Base-by-base conservation (phyloP, 2,797 vertebrate species). In the Tachyglossus aculeatus region DNA sequence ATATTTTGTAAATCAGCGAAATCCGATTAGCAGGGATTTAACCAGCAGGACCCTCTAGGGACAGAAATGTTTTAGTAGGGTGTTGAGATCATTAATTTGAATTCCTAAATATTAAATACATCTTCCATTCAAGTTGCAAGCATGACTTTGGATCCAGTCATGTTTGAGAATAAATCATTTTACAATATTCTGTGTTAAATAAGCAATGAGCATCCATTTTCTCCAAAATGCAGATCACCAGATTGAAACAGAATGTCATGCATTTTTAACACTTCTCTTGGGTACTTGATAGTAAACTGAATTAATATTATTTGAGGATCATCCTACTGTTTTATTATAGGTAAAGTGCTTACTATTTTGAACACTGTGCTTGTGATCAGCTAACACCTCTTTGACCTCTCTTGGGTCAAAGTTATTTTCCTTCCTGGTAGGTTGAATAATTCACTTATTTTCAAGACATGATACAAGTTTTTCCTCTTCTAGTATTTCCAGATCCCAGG, bases 81-180 rank as follows among this genome's bases (percentile, higher is more conserved):
- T 47, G 73, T 57, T 43, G 56, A 72, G 65, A 52, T 75, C 72
- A 86, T 86, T 69, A 61, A 69, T 76, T 70, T 36, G 41, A 10
- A 33, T 29, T 57, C 16, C 69, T 67, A 72, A 40, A 71, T 75
- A 70, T 75, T 78, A 67, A 77, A 3, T 57, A 13, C 41, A 67
- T 62, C 38, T n/a, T n/a, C n/a, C n/a, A n/a, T n/a, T n/a, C n/a
- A n/a, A n/a, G n/a, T n/a, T 73, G 16, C 59, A 52, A 75, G 39
- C 27, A 37, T 19, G 55, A 31, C 63, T 57, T 77, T 51, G 22
- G 27, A 58, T 22, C 6, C 21, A 47, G 48, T 74, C 63, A 44
- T 29, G 27, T 18, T 29, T 33, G 25, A 9, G 52, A 75, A 61
- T 31, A 34, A 36, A 22, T 9, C 1, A 34, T 47, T 52, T 24